A percentile compares a stretch with the other conserved stretches of the same genome.
Evolutionary conservation across 1,140 invertebrate genomes (phyloP).

Genomic region (Nebria ingens): DNA sequence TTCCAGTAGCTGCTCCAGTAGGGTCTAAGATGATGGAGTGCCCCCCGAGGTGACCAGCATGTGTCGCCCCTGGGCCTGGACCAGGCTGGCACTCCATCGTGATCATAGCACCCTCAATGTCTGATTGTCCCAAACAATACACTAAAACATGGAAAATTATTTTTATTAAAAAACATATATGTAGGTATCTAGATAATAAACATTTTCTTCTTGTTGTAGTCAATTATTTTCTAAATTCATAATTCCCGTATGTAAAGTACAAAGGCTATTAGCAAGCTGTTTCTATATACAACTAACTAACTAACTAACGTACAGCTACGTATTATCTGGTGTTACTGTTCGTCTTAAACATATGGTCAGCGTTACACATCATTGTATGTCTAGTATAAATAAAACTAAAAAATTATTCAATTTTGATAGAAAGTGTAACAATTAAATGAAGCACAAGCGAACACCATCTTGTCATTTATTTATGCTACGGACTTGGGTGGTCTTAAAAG

Average conservation of each 20-base stretch:
- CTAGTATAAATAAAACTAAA: background rate
- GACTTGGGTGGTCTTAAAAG: background rate
- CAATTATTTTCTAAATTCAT: background rate
- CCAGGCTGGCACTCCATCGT: conserved; percentile 36
- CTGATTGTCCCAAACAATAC: conserved; percentile 14
- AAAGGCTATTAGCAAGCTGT: background rate
- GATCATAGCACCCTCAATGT: conserved; percentile 31
- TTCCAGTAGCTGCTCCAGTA: conserved; percentile 20
- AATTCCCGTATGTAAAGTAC: no score
- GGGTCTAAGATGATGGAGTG: conserved; percentile 36
- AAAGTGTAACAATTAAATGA: background rate
- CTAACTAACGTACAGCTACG: background rate
- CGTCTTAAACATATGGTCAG: background rate
- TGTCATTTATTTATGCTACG: background rate
- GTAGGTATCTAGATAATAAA: background rate
- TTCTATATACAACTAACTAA: background rate
- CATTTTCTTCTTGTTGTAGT: background rate
- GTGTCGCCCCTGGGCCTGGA: conserved; percentile 19
- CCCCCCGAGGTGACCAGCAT: conserved; percentile 33
- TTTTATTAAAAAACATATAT: background rate
- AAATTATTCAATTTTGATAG: background rate
- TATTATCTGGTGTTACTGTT: background rate
- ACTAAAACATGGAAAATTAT: background rate
- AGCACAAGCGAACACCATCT: no score
- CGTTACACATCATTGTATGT: background rate